Base-by-base conservation (phyloP, 1,140 invertebrate genomes). In the Drosophila quadrilineata region DNA sequence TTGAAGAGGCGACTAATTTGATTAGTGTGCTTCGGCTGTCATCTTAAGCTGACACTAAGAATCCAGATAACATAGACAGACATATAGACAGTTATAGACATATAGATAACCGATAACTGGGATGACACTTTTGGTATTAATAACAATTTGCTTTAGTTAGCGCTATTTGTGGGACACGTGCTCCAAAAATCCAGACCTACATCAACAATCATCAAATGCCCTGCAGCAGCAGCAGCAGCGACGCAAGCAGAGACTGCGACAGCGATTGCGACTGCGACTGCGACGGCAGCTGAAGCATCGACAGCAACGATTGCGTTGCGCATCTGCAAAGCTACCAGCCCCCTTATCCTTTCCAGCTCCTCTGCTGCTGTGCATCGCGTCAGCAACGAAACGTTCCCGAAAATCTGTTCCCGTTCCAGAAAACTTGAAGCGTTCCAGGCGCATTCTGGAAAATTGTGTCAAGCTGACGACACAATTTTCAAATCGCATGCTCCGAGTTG, bases 391-490 rank as follows among this genome's bases (percentile, higher is more conserved):
- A 46, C 41, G 43, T 62, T 74, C 53, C 75, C 79, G 62, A 69
- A 38, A 71, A 41, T 40, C 26, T 50, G 53, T 66, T 64, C 38
- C 48, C 54, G 72, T 75, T 75, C 63, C 71, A 62, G 56, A 29
- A 41, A 14, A 19, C 26, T 57, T 48, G 35, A 48, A 35, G n/a
- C 45, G 45, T 88, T 87, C 85, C 77, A 87, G 85, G 75, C 84
- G 85, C 85, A 77, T 85, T 75, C 85, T 88, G 85, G 85, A 88
- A 87, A 88, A 88, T 88, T 88, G 85, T 88, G 85, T 88, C 85
- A 88, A 73, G 72, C 85, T 76, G 74, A 75, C 69, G 75, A 75
- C 77, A 82, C 77, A 84, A 84, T 82, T 84, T 84, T 84, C 77
- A 84, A 82, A 82, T 84, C 77, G 77, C 77, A 82, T 84, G 67